These are phyloP conservation scores for Nematolebias whitei DNA, from an alignment of 2,113 vertebrate genomes.

Conservation along the genomic window DNA sequence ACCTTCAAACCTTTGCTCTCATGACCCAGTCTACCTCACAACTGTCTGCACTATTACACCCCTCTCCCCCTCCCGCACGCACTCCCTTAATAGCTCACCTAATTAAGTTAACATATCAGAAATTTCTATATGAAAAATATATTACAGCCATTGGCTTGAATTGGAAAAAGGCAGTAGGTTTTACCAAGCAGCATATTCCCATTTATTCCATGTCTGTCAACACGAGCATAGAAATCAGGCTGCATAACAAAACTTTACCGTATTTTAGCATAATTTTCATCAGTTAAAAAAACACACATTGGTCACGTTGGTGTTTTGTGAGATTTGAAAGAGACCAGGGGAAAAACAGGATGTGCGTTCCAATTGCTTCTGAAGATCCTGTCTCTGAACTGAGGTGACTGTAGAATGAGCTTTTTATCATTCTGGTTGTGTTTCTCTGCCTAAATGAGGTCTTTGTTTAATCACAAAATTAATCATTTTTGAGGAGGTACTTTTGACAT, in stretches of 20 bases:
- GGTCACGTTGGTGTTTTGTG: slow-evolving; percentile 19
- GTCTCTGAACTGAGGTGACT: neutral
- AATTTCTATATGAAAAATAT: neutral
- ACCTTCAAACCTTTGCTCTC: neutral
- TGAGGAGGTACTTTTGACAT: neutral
- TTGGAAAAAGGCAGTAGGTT: slow-evolving; percentile 15
- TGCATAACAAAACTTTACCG: slow-evolving; percentile 21
- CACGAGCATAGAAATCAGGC: slow-evolving; percentile 14
- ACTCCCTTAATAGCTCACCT: neutral
- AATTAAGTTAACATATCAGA: neutral
- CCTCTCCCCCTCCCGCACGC: too few relatives aligned
- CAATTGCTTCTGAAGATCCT: neutral
- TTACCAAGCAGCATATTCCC: slow-evolving; percentile 15
- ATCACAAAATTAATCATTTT: slow-evolving; percentile 1
- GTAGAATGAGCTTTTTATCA: slow-evolving; percentile 26
- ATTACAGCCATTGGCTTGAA: neutral
- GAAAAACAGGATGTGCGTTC: slow-evolving; percentile 21
- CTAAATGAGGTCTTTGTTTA: slow-evolving; percentile 37
- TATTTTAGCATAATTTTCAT: slow-evolving; percentile 16
- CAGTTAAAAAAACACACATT: slow-evolving; percentile 24
- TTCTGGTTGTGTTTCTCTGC: slow-evolving; percentile 43
- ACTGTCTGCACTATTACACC: neutral
- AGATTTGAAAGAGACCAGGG: slow-evolving; percentile 22
- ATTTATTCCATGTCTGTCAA: slow-evolving; percentile 24
- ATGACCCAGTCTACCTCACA: neutral